Conservation (phyloP, 92 coral and sea anemone genomes). For the Porites cylindrica region DNA sequence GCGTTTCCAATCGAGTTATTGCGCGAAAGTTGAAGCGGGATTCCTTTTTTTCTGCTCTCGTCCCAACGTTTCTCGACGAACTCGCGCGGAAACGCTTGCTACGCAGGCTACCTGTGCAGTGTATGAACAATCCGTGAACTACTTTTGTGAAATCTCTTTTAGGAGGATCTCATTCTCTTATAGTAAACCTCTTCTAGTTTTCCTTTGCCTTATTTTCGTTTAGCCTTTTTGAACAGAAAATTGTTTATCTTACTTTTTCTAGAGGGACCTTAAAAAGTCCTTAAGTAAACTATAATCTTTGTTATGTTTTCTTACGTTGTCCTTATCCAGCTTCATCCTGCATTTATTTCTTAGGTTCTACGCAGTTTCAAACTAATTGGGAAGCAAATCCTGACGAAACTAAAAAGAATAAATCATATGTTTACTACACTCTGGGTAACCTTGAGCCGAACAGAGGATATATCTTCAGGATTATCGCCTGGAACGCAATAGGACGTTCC, state of each 20-base stretch:
- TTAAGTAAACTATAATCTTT: background rate
- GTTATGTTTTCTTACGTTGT: background rate
- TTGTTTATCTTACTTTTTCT: background rate
- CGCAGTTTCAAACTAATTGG: conserved; percentile 68
- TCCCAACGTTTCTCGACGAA: too few species aligned
- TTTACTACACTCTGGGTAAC: conserved; percentile 82
- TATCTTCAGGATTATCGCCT: conserved; percentile 86
- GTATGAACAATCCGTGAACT: too few species aligned
- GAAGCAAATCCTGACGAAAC: conserved; percentile 72
- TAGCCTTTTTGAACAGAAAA: too few species aligned
- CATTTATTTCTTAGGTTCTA: conserved; percentile 22
- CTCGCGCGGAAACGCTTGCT: too few species aligned
- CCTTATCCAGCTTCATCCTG: background rate
- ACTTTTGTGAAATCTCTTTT: too few species aligned
- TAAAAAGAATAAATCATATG: conserved; percentile 70
- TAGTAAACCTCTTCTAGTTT: too few species aligned
- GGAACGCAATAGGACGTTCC: conserved; percentile 84
- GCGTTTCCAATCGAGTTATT: too few species aligned
- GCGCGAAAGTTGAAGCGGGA: too few species aligned
- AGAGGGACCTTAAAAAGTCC: background rate
- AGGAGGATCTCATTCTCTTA: too few species aligned
- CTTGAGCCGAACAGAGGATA: conserved; percentile 82
- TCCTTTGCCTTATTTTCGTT: too few species aligned
- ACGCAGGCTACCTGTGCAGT: too few species aligned
- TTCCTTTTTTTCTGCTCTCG: too few species aligned